Conservation (phyloP, 2,113 vertebrate species). For the Phoenicopterus ruber region DNA sequence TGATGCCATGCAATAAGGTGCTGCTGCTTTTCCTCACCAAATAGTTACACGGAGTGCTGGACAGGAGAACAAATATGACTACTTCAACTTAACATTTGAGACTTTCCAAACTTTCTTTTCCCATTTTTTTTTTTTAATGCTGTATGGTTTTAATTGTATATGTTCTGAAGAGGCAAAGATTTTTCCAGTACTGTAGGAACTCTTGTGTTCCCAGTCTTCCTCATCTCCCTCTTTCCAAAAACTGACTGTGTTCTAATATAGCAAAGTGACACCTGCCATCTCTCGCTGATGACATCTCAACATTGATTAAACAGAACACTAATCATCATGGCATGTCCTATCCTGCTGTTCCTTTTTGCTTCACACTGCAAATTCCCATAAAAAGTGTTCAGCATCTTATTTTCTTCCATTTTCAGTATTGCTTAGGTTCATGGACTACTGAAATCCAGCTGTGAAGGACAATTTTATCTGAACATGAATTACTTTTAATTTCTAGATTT, state of each 20-base stretch:
- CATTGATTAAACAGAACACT: neutral
- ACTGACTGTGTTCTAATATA: neutral
- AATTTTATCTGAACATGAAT: slow-evolving; percentile 60
- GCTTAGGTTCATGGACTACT: neutral
- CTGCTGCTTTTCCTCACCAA: neutral
- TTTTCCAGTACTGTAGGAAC: neutral
- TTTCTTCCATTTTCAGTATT: neutral
- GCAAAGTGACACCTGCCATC: neutral
- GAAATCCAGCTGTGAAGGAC: slow-evolving; percentile 60
- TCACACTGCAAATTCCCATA: neutral
- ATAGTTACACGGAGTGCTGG: neutral
- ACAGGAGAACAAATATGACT: neutral
- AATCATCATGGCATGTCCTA: neutral
- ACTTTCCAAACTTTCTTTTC: neutral
- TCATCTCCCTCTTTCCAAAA: neutral
- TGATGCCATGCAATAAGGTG: neutral
- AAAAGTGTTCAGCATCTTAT: neutral
- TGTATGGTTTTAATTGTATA: neutral
- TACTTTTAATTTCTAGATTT: slow-evolving; percentile 70
- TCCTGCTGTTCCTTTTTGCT: neutral
- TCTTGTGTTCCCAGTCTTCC: neutral
- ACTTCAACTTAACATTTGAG: neutral
- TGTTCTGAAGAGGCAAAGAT: neutral
- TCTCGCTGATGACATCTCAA: neutral
- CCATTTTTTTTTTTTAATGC: neutral